Base-by-base conservation (phyloP, 1,140 invertebrate species). In the Caerostris darwini region DNA sequence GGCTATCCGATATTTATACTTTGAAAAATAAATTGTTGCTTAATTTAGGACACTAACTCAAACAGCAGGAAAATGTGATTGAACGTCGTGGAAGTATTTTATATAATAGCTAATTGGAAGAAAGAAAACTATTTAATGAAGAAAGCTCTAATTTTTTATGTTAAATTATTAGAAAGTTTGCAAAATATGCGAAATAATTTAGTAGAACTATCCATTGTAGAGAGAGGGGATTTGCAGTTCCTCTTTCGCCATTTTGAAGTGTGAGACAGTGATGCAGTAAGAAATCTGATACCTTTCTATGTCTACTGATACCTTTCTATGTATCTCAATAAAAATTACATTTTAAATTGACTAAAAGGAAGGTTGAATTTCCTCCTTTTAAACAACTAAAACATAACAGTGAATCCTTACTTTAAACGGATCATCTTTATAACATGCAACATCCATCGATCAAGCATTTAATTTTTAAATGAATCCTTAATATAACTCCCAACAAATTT, bases 151-250 rank as follows among this genome's bases (percentile, higher is more conserved):
- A 57, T 94, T 94, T n/a, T 94, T 94, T 94, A 94, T 89, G 86
- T 71, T 86, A 94, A 94, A 94, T 94, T 89, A 94, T 94, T 94
- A 88, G 83, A 61, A 53, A 50, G n/a, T 7, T n/a, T n/a, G 14
- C 61, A 10, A 54, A 87, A 93, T 58, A 85, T 57, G 34, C 91
- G 50, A n/a, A 61, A 94, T 94, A 94, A 94, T 94, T 88, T 86
- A 58, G 17, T 34, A 77, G 58, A 58, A 59, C 34, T 56, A 59
- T 82, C 90, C 58, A 19, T n/a, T 58, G 17, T 54, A 14, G 53
- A 58, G 82, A 86, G n/a, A n/a, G n/a, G n/a, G 12, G 57, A n/a
- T 83, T 69, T 17, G 61, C 82, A 57, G 59, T 59, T 86, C 19
- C 7, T 7, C 61, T 54, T 19, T 34, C 87, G 19, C 56, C 19